Percentiles rank a stretch among this genome's conserved stretches.
These are phyloP conservation scores for Sinocyclocheilus rhinocerous DNA, from an alignment of 2,113 vertebrate species.

Conservation along the genomic window DNA sequence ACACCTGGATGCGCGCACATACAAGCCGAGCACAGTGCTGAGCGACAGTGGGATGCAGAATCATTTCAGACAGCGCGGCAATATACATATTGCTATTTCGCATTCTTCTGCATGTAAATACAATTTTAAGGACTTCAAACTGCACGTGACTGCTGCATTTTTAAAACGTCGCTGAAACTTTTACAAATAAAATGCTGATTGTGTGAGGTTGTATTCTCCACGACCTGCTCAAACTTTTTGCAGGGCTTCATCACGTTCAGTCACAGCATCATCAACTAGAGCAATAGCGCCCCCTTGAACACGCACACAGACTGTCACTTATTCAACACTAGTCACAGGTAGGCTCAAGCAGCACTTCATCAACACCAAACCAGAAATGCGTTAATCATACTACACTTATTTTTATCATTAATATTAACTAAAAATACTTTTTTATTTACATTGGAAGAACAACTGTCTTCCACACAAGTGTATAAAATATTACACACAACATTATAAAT, in stretches of 20 bases:
- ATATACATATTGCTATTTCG: not conserved
- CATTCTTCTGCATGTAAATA: not conserved
- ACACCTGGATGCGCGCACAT: slow-evolving; percentile 52
- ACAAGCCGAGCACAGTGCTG: not conserved
- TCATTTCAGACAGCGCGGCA: not conserved
- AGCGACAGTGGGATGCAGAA: not conserved
- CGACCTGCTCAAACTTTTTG: slow-evolving; percentile 70
- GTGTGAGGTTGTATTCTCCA: slow-evolving; percentile 46
- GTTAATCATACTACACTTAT: not conserved
- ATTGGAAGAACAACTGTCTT: not conserved
- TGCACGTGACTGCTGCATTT: not conserved
- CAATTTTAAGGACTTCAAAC: not conserved
- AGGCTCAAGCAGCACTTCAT: not conserved
- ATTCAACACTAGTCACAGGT: not conserved
- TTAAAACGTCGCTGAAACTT: not conserved
- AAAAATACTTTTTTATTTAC: not conserved
- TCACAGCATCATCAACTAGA: slow-evolving; percentile 45
- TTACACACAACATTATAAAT: not conserved
- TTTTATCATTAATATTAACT: not conserved
- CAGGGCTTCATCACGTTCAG: slow-evolving; percentile 55
- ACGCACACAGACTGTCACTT: not conserved
- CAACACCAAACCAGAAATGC: not conserved
- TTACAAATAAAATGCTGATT: not conserved
- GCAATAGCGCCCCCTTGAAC: slow-evolving; percentile 71
- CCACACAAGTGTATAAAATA: not conserved